Base-by-base conservation (phyloP, 2,797 vertebrate species). In the Rhinophrynus dorsalis region DNA sequence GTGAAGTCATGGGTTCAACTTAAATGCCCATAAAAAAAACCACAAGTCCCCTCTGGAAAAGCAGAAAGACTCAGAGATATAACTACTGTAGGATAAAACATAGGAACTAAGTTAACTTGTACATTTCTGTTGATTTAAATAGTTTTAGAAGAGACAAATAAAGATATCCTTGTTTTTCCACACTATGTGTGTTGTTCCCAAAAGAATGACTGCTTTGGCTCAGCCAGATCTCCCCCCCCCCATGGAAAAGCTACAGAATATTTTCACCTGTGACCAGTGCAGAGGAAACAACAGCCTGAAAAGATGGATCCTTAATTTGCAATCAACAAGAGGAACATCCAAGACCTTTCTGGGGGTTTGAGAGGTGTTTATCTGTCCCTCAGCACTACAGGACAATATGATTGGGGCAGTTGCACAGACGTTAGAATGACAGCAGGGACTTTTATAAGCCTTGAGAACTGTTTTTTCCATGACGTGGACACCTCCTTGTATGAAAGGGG, bases 101-200 rank as follows among this genome's bases (percentile, higher is more conserved):
- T 96, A 98, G 96, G 93, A 95, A 96, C 93, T 97, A 97, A 98
- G 95, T 98, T 96, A 96, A 97, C 95, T 96, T 99, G 95, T 98
- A 95, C 93, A 93, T 94, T 94, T 97, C 91, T 90, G 92, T 96
- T 95, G 92, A 95, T 92, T 96, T 93, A 93, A 90, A 94, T 98
- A 99, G 96, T 97, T 95, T 94, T 98, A 98, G 95, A 96, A 95
- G 86, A 90, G 83, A 87, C 88, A 82, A 87, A 88, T 30, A 70
- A 82, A 57, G 80, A 90, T 90, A 91, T 93, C 91, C 93, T 94
- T 94, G 92, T 89, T 91, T 89, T 92, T 92, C 93, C 94, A 97
- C 96, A 97, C 94, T 97, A 94, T 98, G 95, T 97, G 95, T 96
- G 95, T 93, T 95, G 94, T 93, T 93, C 93, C 92, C 92, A 90